A percentile compares a stretch with the other conserved stretches of the same genome.
These are phyloP conservation scores for Gymnoscopelus microlampas DNA, from an alignment of 2,797 vertebrate genomes.

Conservation along the genomic window DNA sequence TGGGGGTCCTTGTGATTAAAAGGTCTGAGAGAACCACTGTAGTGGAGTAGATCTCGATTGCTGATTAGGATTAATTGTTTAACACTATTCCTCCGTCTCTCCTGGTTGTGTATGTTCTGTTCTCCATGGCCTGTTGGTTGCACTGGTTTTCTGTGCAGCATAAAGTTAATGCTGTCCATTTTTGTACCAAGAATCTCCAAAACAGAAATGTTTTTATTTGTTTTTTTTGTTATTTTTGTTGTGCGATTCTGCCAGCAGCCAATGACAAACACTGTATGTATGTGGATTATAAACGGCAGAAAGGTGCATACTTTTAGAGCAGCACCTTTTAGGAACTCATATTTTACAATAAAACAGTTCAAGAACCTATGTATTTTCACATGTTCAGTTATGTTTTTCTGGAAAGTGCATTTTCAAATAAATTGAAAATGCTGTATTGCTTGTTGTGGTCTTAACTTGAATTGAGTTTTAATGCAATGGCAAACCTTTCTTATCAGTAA, in stretches of 20 bases:
- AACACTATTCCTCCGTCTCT: background rate
- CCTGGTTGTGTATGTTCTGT: slow-evolving; percentile 12
- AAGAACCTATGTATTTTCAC: slow-evolving; percentile 36
- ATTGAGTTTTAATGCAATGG: background rate
- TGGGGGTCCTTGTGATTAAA: too few relatives aligned
- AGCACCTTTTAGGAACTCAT: slow-evolving; percentile 10
- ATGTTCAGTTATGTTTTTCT: slow-evolving; percentile 74
- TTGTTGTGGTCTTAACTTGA: background rate
- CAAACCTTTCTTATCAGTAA: too few relatives aligned
- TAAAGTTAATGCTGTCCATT: slow-evolving; percentile 13
- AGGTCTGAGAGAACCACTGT: background rate
- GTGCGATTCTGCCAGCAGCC: slow-evolving; percentile 18
- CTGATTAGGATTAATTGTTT: background rate
- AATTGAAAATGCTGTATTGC: slow-evolving; percentile 18
- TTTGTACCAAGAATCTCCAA: slow-evolving; percentile 36
- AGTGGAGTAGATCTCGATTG: slow-evolving; percentile 2
- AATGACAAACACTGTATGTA: slow-evolving; percentile 34
- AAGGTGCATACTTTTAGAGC: slow-evolving; percentile 28
- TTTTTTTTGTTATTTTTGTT: slow-evolving; percentile 6
- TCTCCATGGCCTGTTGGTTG: slow-evolving; percentile 16
- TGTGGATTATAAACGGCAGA: slow-evolving; percentile 23
- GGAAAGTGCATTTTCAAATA: slow-evolving; percentile 83
- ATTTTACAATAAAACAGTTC: slow-evolving; percentile 42
- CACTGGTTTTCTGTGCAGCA: slow-evolving; percentile 11
- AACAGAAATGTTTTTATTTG: slow-evolving; percentile 4